Evolutionary conservation across 2,888 invertebrate species (phyloP).

Genomic region (Minunthozetes semirufus): DNA sequence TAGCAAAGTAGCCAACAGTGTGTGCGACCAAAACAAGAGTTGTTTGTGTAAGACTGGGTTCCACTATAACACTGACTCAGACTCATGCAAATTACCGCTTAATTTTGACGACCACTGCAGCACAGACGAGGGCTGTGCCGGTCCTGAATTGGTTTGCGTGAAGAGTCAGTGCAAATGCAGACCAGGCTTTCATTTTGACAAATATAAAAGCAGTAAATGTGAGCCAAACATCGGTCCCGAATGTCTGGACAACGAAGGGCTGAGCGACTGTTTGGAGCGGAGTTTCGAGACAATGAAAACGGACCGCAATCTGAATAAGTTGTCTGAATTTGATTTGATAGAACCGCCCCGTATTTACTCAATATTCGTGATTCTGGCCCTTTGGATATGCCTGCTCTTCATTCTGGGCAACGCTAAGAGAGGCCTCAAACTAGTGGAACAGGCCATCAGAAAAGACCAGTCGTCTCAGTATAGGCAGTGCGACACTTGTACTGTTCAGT

Average conservation of each 20-base stretch:
- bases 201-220: slow-evolving; percentile 24
- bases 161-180: slow-evolving; percentile 7
- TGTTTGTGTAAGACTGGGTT: background rate
- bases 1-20: background rate
- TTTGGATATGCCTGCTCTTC: slow-evolving; percentile 24
- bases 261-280: background rate
- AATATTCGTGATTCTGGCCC: slow-evolving; percentile 11
- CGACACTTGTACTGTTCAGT: background rate
- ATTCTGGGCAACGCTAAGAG: slow-evolving; percentile 26
- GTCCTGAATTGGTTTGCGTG: background rate
- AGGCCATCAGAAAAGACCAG: slow-evolving; percentile 19
- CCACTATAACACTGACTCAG: background rate
- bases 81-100: background rate
- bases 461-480: slow-evolving; percentile 24
- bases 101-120: slow-evolving; percentile 11
- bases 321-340: background rate
- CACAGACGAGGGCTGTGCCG: background rate
- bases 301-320: background rate
- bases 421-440: background rate
- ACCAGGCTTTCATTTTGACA: slow-evolving; percentile 18
- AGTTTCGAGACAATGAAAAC: background rate
- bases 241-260: slow-evolving; percentile 1
- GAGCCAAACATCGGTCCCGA: background rate
- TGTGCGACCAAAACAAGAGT: background rate
- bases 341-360: slow-evolving; percentile 14